Base-by-base conservation (phyloP, 2,113 vertebrate species). In the Canis aureus region DNA sequence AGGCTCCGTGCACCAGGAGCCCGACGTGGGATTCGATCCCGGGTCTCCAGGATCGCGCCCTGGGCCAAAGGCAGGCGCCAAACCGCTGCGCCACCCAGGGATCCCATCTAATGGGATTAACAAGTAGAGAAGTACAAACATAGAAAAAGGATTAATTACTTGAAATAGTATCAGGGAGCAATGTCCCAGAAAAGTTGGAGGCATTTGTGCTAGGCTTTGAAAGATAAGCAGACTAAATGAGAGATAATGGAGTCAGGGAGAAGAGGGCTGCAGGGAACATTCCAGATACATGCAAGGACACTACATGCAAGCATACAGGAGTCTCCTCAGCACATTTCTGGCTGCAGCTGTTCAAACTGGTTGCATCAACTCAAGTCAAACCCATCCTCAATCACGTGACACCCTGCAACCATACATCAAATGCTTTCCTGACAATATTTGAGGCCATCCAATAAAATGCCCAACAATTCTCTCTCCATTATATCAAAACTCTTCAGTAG, bases 301-400 rank as follows among this genome's bases (percentile, higher is more conserved):
- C 80, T 64, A 2, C 66, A 2, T 6, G 4, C 11, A 49, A 23
- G 81, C 43, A 22, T 9, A 2, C 6, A 29, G 80, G 71, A 15
- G 10, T n/a, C 55, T 53, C 80, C 38, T 0, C 4, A n/a, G 82
- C 85, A 64, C 82, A 55, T 64, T 74, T 59, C 64, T 74, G 62
- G 57, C 59, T 69, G 49, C 95, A 97, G 95, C 94, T 91, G 81
- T 93, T 83, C 15, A n/a, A 74, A 69, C 25, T 29, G 62, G 84
- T 87, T 88, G n/a, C 11, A 43, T 74, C 62, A 38, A 3, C 53
- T 79, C 49, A 84, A 94, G 35, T 10, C 32, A 62, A 87, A 49
- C 43, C 55, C 11, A 0, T 20, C 83, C 74, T 79, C 57, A 35
- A 25, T 29, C 88, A 76, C 0, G 0, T 79, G 74, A 32, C 0